These are phyloP conservation scores for Hydriomena furcata DNA, from an alignment of 2,888 invertebrate species.

Conservation along the genomic window DNA sequence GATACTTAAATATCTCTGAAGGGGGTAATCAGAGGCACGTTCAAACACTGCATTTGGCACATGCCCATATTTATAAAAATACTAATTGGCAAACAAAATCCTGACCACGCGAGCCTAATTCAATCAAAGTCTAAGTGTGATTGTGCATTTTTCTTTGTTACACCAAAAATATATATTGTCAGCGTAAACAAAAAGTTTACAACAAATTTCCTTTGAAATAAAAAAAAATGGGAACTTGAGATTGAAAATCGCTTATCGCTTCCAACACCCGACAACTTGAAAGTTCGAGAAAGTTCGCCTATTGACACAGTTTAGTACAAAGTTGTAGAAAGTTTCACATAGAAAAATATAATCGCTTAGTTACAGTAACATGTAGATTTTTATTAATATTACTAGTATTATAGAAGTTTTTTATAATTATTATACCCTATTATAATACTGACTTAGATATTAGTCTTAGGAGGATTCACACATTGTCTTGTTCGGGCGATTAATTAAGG, in stretches of 20 bases:
- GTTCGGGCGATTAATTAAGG: too few species aligned
- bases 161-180: too few species aligned
- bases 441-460: background rate
- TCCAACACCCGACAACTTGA: conserved; percentile 24
- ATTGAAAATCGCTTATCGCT: conserved; percentile 29
- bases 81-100: too few species aligned
- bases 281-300: conserved; percentile 22
- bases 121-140: too few species aligned
- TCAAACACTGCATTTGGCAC: too few species aligned
- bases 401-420: background rate
- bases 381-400: background rate
- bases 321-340: conserved; percentile 70
- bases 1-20: too few species aligned
- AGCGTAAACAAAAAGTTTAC: background rate
- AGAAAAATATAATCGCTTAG: conserved; percentile 72
- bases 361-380: conserved; percentile 58
- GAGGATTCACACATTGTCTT: too few species aligned
- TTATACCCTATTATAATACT: conserved; percentile 8
- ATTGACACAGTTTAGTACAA: conserved; percentile 46
- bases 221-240: background rate
- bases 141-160: too few species aligned
- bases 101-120: too few species aligned
- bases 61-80: too few species aligned
- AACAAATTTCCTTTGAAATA: conserved; percentile 3
- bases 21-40: too few species aligned